phyloP scores from a whole-genome alignment of 2,888 invertebrate species.

The Ormyrus nitidulus region DNA sequence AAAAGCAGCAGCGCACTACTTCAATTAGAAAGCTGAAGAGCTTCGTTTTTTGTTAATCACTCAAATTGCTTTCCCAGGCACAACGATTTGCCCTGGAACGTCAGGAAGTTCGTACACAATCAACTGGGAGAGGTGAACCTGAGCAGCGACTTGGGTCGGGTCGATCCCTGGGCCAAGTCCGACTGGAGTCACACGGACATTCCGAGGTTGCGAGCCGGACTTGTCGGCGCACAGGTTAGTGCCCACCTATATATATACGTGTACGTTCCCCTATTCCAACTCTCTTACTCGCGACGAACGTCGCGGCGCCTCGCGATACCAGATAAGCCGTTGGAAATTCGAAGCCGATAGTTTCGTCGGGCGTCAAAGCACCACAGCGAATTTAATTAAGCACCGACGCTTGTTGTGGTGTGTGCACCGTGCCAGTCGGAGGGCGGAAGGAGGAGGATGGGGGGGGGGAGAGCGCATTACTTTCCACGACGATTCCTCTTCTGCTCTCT shows the following conservation, averaged over 20 bases:
- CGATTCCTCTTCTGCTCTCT: too few species aligned
- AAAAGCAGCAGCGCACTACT: too few species aligned
- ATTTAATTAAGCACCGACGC: not conserved
- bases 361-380: not conserved
- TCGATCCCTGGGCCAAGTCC: slow-evolving; percentile 90
- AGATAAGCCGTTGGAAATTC: slow-evolving; percentile 6
- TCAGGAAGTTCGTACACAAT: slow-evolving; percentile 92
- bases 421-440: too few species aligned
- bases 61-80: slow-evolving; percentile 75
- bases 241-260: not conserved
- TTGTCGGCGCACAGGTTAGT: slow-evolving; percentile 89
- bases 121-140: slow-evolving; percentile 74
- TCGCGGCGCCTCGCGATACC: too few species aligned
- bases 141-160: slow-evolving; percentile 77
- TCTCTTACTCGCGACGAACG: too few species aligned
- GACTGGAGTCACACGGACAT: slow-evolving; percentile 96
- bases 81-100: slow-evolving; percentile 94
- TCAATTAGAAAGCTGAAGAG: too few species aligned
- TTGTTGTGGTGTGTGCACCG: too few species aligned
- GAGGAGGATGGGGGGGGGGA: too few species aligned
- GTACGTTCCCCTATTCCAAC: not conserved
- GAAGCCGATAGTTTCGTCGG: not conserved
- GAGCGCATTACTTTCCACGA: too few species aligned
- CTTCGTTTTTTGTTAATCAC: too few species aligned
- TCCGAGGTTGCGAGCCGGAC: slow-evolving; percentile 87